Evolutionary conservation across 2,888 invertebrate genomes (phyloP).

Genomic region (Caenorhabditis japonica): DNA sequence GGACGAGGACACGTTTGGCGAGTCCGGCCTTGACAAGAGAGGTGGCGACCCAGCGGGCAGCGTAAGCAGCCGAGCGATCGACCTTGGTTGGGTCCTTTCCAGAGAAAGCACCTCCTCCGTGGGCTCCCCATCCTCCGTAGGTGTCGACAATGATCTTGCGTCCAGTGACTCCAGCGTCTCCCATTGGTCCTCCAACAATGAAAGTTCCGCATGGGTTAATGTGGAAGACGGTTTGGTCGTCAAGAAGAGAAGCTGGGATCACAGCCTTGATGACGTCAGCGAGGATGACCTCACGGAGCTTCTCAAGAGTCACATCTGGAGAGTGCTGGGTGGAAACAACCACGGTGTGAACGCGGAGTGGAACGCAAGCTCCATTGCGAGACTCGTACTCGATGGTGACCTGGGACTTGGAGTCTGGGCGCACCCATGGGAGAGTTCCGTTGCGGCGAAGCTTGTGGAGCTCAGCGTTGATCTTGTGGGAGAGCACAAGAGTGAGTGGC

Average conservation of each 20-base stretch:
- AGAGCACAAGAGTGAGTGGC: constrained; percentile 92
- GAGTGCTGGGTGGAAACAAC: constrained; percentile 97
- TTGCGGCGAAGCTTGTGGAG: constrained; percentile 90
- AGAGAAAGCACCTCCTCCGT: constrained; percentile 99
- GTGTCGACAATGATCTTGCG: constrained; percentile 99
- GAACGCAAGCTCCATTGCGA: constrained; percentile 93
- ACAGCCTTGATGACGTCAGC: constrained; percentile 83
- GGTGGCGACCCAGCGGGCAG: constrained; percentile 99
- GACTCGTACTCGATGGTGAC: constrained; percentile 95
- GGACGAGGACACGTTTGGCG: constrained; percentile 95
- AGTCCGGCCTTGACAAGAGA: constrained; percentile 94
- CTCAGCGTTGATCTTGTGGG: constrained; percentile 91
- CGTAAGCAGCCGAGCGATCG: constrained; percentile 95
- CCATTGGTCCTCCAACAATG: constrained; percentile 90
- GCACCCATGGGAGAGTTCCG: constrained; percentile 93
- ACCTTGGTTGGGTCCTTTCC: constrained; percentile 92
- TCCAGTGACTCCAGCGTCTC: constrained; percentile 83
- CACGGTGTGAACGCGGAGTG: constrained; percentile 93
- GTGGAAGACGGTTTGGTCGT: constrained; percentile 91
- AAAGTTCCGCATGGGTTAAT: constrained; percentile 98
- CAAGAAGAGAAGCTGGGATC: constrained; percentile 91
- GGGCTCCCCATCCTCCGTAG: constrained; percentile 99
- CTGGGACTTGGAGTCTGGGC: constrained; percentile 95
- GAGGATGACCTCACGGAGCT: constrained; percentile 80
- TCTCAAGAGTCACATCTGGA: constrained; percentile 84